Evolutionary conservation across 2,888 invertebrate genomes (phyloP).

Genomic region (Iphiclides podalirius): DNA sequence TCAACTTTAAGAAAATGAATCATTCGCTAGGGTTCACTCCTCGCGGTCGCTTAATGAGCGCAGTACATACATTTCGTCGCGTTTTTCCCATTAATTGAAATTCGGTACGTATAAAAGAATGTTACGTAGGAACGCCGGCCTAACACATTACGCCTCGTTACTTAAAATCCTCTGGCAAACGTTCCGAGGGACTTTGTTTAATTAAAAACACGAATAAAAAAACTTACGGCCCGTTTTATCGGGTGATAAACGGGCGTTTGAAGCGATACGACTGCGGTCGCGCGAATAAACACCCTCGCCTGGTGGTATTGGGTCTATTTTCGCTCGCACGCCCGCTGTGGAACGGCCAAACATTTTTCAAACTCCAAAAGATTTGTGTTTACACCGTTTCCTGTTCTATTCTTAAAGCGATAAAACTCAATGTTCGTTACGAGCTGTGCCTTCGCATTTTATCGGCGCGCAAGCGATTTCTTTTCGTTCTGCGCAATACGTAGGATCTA

Average conservation of each 20-base stretch:
- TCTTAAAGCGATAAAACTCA: constrained; percentile 64
- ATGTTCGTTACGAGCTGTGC: constrained; percentile 52
- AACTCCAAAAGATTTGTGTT: constrained; percentile 55
- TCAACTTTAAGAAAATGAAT: too few species aligned
- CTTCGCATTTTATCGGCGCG: constrained; percentile 36
- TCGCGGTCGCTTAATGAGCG: constrained; percentile 8
- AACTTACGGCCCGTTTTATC: constrained; percentile 67
- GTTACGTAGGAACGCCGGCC: constrained; percentile 31
- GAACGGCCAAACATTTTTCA: constrained; percentile 40
- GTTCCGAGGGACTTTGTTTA: constrained; percentile 62
- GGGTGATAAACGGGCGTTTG: constrained; percentile 63
- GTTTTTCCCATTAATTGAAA: constrained; percentile 19
- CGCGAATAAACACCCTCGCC: constrained; percentile 41
- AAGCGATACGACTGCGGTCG: constrained; percentile 30
- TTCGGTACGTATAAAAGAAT: constrained; percentile 27
- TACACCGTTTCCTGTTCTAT: constrained; percentile 70
- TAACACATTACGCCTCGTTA: constrained; percentile 52
- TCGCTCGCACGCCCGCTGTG: constrained; percentile 14
- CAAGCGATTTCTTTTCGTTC: constrained; percentile 25
- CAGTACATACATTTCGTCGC: constrained; percentile 11
- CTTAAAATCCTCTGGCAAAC: constrained; percentile 53
- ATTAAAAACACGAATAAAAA: constrained; percentile 78
- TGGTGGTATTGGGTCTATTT: constrained; percentile 31
- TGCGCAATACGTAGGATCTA: constrained; percentile 24
- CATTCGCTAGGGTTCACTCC: too few species aligned